phyloP scores from a whole-genome alignment of 2,797 vertebrate genomes.

The Gorsachius magnificus region DNA sequence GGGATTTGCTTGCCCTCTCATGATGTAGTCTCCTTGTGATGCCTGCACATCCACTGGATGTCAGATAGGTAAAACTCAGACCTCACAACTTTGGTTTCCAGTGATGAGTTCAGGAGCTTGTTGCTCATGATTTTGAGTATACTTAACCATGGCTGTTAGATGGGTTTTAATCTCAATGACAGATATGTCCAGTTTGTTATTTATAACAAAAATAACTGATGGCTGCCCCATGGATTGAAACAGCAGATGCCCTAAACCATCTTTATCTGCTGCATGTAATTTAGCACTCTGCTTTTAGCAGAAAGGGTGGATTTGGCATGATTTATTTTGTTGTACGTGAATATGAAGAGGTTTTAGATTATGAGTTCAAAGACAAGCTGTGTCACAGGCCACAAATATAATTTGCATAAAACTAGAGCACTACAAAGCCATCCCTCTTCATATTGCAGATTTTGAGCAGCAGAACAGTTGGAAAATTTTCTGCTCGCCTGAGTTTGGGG shows the following conservation, averaged over 20 bases:
- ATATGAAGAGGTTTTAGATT: constrained; percentile 8
- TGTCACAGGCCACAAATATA: neutral
- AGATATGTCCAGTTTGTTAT: neutral
- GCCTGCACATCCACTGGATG: neutral
- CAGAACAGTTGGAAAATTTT: neutral
- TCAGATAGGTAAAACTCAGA: neutral
- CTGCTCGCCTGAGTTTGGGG: neutral
- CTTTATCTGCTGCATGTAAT: constrained; percentile 6
- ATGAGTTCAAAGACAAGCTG: neutral
- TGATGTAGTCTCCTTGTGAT: neutral
- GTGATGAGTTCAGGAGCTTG: neutral
- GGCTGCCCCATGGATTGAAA: neutral
- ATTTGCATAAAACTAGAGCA: neutral
- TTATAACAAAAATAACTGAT: neutral
- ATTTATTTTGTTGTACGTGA: neutral
- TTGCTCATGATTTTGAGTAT: neutral
- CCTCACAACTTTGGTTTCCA: neutral
- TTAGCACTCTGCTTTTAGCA: neutral
- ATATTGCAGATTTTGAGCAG: neutral
- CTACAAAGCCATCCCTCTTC: neutral
- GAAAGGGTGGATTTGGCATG: neutral
- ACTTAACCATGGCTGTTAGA: neutral
- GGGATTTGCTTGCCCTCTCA: neutral
- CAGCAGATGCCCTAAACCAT: neutral
- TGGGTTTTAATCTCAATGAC: neutral